These are phyloP conservation scores for Platygyra sinensis DNA, from an alignment of 64 coral and sea anemone genomes.

Conservation along the genomic window DNA sequence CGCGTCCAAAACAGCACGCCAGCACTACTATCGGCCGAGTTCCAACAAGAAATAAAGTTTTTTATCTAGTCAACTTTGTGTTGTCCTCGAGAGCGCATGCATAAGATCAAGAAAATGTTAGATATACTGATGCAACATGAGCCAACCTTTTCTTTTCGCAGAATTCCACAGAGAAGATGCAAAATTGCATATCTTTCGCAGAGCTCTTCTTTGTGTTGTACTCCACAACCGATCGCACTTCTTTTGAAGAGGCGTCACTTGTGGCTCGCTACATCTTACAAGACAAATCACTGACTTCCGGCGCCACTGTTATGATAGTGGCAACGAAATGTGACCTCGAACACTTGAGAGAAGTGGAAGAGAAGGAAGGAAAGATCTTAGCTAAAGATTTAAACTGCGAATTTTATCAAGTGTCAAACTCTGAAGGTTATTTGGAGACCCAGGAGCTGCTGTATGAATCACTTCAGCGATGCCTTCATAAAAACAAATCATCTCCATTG, in stretches of 20 bases:
- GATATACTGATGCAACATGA: too few relatives aligned
- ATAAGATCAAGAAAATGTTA: too few relatives aligned
- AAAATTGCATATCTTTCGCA: slow-evolving; percentile 56
- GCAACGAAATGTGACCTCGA: slow-evolving; percentile 72
- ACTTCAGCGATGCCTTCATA: slow-evolving; percentile 33
- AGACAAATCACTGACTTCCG: slow-evolving; percentile 52
- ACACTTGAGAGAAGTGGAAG: slow-evolving; percentile 65
- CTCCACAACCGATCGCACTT: slow-evolving; percentile 64
- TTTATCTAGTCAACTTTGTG: too few relatives aligned
- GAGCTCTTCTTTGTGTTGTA: slow-evolving; percentile 83
- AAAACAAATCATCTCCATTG: slow-evolving; percentile 30
- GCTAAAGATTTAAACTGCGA: slow-evolving; percentile 32
- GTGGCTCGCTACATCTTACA: slow-evolving; percentile 76
- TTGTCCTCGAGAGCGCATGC: too few relatives aligned
- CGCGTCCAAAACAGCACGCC: too few relatives aligned
- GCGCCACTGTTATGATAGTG: slow-evolving; percentile 51
- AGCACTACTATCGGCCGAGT: too few relatives aligned
- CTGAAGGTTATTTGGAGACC: slow-evolving; percentile 57
- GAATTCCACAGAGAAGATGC: slow-evolving; percentile 80
- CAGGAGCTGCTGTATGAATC: slow-evolving; percentile 44
- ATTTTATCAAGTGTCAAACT: slow-evolving; percentile 54
- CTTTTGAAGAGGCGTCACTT: slow-evolving; percentile 77
- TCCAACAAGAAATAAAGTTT: too few relatives aligned
- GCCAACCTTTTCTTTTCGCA: slow-evolving; percentile 3
- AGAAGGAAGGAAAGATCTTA: slow-evolving; percentile 60